Percentiles rank a stretch among this genome's conserved stretches.
phyloP scores from a whole-genome alignment of 2,113 vertebrate genomes.

The Gorsachius goisagi region DNA sequence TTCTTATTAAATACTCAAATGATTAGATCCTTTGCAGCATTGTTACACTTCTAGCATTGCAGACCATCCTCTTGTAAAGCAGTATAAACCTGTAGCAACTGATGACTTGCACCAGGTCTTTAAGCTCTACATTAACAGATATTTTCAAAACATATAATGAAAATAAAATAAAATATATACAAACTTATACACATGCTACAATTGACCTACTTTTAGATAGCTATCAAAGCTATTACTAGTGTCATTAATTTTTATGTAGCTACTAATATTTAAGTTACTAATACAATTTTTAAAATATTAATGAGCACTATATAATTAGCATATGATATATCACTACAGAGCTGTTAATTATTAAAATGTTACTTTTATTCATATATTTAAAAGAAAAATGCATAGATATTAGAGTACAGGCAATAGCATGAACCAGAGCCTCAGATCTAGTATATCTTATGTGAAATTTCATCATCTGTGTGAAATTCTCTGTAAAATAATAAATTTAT shows the following conservation, averaged over 20 bases:
- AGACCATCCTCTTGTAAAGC: background rate
- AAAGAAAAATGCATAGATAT: background rate
- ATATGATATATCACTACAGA: background rate
- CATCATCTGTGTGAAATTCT: background rate
- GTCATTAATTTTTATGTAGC: background rate
- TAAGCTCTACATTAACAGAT: background rate
- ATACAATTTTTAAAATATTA: fast-evolving
- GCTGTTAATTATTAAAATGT: background rate
- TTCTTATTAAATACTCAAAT: background rate
- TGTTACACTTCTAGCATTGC: background rate
- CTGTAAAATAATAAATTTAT: background rate
- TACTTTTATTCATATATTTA: background rate
- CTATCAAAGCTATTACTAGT: background rate
- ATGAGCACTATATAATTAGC: background rate
- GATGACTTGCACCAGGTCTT: background rate
- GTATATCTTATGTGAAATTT: background rate
- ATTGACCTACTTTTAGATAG: background rate
- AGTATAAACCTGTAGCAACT: background rate
- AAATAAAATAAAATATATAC: background rate
- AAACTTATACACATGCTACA: background rate
- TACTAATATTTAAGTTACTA: background rate
- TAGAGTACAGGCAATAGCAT: background rate
- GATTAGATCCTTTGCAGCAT: background rate
- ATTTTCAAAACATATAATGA: background rate
- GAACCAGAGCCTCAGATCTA: background rate